Base-by-base conservation (phyloP, 2,888 invertebrate species). In the Cantharis lateralis region DNA sequence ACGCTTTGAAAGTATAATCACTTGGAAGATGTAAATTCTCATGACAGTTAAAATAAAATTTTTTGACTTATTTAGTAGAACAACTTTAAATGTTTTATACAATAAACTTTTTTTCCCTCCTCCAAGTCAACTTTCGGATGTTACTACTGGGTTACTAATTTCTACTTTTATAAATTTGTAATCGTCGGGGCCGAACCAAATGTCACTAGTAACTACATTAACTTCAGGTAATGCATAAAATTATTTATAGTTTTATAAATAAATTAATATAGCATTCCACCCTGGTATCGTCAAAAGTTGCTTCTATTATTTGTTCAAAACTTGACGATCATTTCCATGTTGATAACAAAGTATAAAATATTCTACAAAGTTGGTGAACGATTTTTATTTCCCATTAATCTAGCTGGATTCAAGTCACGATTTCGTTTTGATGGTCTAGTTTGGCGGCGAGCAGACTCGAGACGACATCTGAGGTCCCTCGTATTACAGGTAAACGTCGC, bases 341-440 rank as follows among this genome's bases (percentile, higher is more conserved):
- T 32, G 32, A 32, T 32, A 68, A 68, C 71, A 77, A 74, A 74
- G 74, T 77, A 68, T 70, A 74, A 77, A 32, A 71, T 71, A 71
- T 70, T 71, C 71, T 69, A 68, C 26, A 71, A 72, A 80, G 77
- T 80, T 78, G 77, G 75, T 74, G 70, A 63, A 72, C 71, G 77
- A 78, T 80, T 79, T 81, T 81, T 81, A 81, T 78, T 81, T 77
- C 69, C 78, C 77, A 79, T 79, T 79, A 74, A 77, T 71, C 71
- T 78, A 78, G 79, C 78, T 68, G 75, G 71, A 81, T 81, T 82
- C 82, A 77, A 78, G 76, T 79, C 82, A 82, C 82, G 82, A 81
- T 72, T 73, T 73, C 75, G 73, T 80, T 80, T 81, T 81, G 81
- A 81, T 80, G 80, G 80, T 77, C 75, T 74, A 75, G 80, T 81